Conservation (phyloP, 2,797 vertebrate species). For the Pseudomugil gertrudae region DNA sequence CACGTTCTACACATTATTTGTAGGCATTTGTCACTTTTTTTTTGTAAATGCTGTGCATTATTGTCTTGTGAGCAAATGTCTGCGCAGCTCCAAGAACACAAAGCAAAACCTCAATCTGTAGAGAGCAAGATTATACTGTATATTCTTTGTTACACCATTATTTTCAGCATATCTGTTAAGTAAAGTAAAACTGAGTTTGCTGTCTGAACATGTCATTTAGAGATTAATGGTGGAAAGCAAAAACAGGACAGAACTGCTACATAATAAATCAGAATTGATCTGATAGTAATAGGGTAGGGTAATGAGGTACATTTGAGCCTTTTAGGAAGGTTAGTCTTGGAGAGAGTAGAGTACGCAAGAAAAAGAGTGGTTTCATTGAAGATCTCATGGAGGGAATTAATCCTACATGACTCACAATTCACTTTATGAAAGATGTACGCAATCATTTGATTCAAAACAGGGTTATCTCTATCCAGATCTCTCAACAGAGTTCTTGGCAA, state of each 20-base stretch:
- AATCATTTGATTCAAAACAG: slow-evolving; percentile 1
- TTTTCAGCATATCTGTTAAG: not conserved
- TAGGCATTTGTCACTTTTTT: too few species aligned
- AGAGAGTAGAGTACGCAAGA: slow-evolving; percentile 2
- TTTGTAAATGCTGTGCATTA: too few species aligned
- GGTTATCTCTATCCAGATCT: not conserved
- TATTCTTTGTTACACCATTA: not conserved
- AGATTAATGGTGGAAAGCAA: slow-evolving; percentile 9
- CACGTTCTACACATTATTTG: too few species aligned
- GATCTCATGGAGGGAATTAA: not conserved
- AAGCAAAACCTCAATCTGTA: not conserved
- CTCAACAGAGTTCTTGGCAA: slow-evolving; percentile 4
- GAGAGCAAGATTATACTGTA: not conserved
- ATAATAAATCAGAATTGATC: slow-evolving; percentile 22
- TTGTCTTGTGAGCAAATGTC: too few species aligned
- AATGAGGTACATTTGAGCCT: slow-evolving; percentile 14
- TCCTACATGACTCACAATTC: slow-evolving; percentile 1
- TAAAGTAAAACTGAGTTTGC: not conserved
- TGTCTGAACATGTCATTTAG: slow-evolving; percentile 8
- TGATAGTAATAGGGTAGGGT: slow-evolving; percentile 11
- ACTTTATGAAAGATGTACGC: not conserved
- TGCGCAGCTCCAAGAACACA: too few species aligned
- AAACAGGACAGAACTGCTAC: slow-evolving; percentile 6
- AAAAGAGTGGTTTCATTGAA: slow-evolving; percentile 1
- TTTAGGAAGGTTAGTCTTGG: not conserved